Evolutionary conservation across 1,140 invertebrate genomes (phyloP).

Genomic region (Reticulitermes speratus): DNA sequence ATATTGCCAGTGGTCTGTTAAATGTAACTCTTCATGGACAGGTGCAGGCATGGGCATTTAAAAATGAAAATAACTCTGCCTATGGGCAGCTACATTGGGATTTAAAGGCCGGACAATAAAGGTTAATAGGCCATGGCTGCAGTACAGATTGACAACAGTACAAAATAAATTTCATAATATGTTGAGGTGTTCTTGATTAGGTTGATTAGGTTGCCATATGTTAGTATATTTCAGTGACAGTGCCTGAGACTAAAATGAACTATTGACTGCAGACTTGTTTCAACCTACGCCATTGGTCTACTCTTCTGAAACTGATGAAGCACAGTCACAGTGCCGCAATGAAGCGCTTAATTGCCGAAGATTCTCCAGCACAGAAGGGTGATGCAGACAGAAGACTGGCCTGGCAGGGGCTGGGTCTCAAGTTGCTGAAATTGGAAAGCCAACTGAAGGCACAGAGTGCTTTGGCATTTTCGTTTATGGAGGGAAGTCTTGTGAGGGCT

Average conservation of each 20-base stretch:
- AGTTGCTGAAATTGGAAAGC: constrained; percentile 66
- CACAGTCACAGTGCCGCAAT: constrained; percentile 70
- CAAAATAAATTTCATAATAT: too few species aligned
- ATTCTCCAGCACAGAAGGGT: neutral
- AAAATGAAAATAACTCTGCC: too few species aligned
- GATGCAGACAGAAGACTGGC: constrained; percentile 36
- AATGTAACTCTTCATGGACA: too few species aligned
- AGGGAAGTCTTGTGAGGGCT: constrained; percentile 89
- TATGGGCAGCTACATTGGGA: too few species aligned
- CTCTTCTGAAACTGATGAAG: constrained; percentile 73
- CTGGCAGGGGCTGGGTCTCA: constrained; percentile 66
- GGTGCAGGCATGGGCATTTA: too few species aligned
- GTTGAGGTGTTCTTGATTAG: too few species aligned
- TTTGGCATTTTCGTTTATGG: constrained; percentile 88
- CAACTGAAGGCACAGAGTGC: constrained; percentile 70
- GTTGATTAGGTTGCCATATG: too few species aligned
- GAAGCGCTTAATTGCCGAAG: constrained; percentile 49
- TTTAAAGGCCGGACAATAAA: too few species aligned
- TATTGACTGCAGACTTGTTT: neutral
- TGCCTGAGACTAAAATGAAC: neutral
- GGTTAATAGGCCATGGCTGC: too few species aligned
- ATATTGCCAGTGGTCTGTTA: too few species aligned
- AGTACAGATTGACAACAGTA: too few species aligned
- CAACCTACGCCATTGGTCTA: constrained; percentile 65
- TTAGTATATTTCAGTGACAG: too few species aligned